Percentiles rank a stretch among this genome's conserved stretches.
Evolutionary conservation across 1,140 invertebrate species (phyloP).

Genomic region (Venustaconcha ellipsiformis): DNA sequence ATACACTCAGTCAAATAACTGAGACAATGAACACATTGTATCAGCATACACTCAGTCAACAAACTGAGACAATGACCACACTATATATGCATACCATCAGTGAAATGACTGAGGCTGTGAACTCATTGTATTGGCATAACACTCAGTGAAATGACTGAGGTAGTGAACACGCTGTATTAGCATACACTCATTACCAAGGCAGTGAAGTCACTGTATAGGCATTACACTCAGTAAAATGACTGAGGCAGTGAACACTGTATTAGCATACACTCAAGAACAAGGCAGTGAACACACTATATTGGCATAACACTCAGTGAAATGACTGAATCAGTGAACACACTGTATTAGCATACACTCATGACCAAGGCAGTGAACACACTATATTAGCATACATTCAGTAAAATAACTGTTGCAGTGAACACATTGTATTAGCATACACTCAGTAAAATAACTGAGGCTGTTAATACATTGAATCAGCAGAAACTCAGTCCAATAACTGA

Average conservation of each 20-base stretch:
- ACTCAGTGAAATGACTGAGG: no score
- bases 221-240: neutral
- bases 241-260: neutral
- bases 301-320: constrained; percentile 7
- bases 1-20: constrained; percentile 4
- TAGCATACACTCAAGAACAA: constrained; percentile 1
- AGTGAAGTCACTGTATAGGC: neutral
- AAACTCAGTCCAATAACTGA: no score
- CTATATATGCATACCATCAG: neutral
- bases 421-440: no score
- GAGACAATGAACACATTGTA: neutral
- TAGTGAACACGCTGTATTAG: neutral
- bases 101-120: no score
- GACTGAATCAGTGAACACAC: neutral
- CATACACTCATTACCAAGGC: neutral
- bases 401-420: no score
- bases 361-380: no score
- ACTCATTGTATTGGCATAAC: neutral
- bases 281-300: neutral
- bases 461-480: no score
- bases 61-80: neutral
- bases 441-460: no score
- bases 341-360: constrained; percentile 3
- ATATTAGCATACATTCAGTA: no score
- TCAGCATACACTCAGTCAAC: neutral